Conservation (phyloP, 2,888 invertebrate species). For the Beris chalybata region DNA sequence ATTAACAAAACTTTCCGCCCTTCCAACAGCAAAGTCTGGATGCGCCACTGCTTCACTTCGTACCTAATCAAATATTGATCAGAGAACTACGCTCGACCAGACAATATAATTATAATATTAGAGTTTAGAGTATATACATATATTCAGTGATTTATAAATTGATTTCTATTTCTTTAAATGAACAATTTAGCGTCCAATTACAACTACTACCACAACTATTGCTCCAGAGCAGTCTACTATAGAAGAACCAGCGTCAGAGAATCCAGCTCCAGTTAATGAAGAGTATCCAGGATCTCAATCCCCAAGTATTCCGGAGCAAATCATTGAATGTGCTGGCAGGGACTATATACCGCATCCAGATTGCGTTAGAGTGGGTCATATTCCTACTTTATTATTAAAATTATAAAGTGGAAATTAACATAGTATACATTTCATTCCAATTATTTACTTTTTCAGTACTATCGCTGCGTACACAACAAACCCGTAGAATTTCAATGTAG, state of each 20-base stretch:
- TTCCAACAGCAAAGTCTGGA: too few species aligned
- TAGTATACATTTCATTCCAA: neutral
- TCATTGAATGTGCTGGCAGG: slow-evolving; percentile 58
- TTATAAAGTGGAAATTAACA: neutral
- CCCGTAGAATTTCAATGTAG: slow-evolving; percentile 73
- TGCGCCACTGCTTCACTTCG: too few species aligned
- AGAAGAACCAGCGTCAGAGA: slow-evolving; percentile 33
- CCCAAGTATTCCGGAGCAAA: slow-evolving; percentile 53
- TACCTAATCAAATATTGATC: too few species aligned
- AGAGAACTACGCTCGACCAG: too few species aligned
- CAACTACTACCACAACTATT: slow-evolving; percentile 41
- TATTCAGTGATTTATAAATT: too few species aligned
- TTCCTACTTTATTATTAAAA: neutral
- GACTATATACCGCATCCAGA: slow-evolving; percentile 63
- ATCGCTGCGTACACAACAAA: slow-evolving; percentile 80
- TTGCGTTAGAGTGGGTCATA: slow-evolving; percentile 60
- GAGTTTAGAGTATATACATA: too few species aligned
- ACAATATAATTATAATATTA: too few species aligned
- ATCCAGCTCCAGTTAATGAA: slow-evolving; percentile 36
- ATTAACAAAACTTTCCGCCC: too few species aligned
- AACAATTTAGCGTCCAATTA: slow-evolving; percentile 41
- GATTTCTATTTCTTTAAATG: too few species aligned
- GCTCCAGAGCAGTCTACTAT: slow-evolving; percentile 23
- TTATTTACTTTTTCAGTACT: slow-evolving; percentile 65
- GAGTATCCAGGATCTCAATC: slow-evolving; percentile 52